phyloP scores from a whole-genome alignment of 2,888 invertebrate species.

The Aethes cnicana region DNA sequence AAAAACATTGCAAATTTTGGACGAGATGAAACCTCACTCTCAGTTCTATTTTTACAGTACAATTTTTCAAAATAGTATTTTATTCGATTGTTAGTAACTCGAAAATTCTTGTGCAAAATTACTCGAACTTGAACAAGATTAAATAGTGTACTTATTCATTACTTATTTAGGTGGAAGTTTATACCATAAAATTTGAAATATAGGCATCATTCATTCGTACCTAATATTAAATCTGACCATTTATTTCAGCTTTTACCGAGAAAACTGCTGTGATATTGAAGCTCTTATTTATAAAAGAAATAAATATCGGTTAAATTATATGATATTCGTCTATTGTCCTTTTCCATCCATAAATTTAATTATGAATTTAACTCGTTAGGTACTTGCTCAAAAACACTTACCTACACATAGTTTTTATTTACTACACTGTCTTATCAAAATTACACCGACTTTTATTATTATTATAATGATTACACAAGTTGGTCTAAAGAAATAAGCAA shows the following conservation, averaged over 20 bases:
- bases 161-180: not conserved
- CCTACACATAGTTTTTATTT: slow-evolving; percentile 19
- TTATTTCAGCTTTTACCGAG: slow-evolving; percentile 24
- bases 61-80: no score
- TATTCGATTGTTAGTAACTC: no score
- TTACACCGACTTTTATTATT: slow-evolving; percentile 38
- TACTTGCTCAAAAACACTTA: slow-evolving; percentile 26
- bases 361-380: slow-evolving; percentile 7
- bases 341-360: slow-evolving; percentile 25
- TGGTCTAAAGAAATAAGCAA: slow-evolving; percentile 28
- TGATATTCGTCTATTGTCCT: slow-evolving; percentile 13
- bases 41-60: no score
- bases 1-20: no score
- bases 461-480: slow-evolving; percentile 27
- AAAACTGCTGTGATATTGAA: slow-evolving; percentile 29
- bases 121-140: no score
- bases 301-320: slow-evolving; percentile 9
- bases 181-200: not conserved
- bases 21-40: no score
- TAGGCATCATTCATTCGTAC: not conserved
- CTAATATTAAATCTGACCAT: not conserved
- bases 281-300: slow-evolving; percentile 26
- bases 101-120: no score
- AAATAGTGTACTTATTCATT: no score
- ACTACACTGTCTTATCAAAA: slow-evolving; percentile 18